A percentile compares a stretch with the other conserved stretches of the same genome.
These are phyloP conservation scores for Melieria crassipennis DNA, from an alignment of 2,888 invertebrate species.

Conservation along the genomic window DNA sequence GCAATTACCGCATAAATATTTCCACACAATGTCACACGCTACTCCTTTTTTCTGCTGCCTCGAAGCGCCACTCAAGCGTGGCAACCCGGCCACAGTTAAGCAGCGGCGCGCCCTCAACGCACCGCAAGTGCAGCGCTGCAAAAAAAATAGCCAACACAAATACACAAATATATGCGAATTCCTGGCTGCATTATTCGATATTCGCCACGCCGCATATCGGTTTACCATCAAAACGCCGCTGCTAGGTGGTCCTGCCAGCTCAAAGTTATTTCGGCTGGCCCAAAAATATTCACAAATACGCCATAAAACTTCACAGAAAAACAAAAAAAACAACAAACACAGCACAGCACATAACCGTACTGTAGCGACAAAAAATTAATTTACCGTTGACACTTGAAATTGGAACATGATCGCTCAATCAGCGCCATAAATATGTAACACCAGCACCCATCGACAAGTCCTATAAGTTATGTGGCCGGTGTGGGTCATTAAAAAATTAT, in stretches of 20 bases:
- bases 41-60: too few species aligned
- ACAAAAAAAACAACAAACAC: background rate
- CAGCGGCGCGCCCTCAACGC: too few species aligned
- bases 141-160: too few species aligned
- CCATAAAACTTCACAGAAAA: too few species aligned
- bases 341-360: background rate
- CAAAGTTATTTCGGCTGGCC: background rate
- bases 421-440: background rate
- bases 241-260: conserved; percentile 26
- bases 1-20: too few species aligned
- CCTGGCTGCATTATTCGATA: too few species aligned
- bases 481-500: background rate
- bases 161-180: too few species aligned
- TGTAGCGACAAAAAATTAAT: conserved; percentile 2
- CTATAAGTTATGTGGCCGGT: background rate
- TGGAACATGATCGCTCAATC: conserved; percentile 13
- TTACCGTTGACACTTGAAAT: conserved; percentile 9
- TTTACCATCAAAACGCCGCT: too few species aligned
- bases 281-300: background rate
- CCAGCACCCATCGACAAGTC: background rate
- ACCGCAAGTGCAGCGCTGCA: too few species aligned
- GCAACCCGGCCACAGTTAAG: too few species aligned
- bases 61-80: too few species aligned
- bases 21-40: background rate
- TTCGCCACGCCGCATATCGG: too few species aligned